These are phyloP conservation scores for Agraylea sexmaculata DNA, from an alignment of 1,140 invertebrate genomes.

Conservation along the genomic window DNA sequence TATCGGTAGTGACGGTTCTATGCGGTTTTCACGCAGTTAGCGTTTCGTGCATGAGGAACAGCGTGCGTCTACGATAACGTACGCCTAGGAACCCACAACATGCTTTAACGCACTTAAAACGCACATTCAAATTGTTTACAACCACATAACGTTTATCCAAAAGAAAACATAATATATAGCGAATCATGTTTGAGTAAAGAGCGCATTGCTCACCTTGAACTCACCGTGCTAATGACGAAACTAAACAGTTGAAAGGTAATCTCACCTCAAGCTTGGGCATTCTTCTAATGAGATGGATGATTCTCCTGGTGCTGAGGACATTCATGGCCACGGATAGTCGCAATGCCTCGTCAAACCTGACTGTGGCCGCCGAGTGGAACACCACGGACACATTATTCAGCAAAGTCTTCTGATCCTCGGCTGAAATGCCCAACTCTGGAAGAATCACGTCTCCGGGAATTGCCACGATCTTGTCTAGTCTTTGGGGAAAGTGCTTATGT, in stretches of 20 bases:
- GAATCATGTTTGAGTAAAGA: background rate
- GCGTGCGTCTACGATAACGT: no score
- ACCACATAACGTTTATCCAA: no score
- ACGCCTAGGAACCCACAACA: no score
- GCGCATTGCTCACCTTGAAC: no score
- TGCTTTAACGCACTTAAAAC: no score
- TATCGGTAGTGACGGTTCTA: no score
- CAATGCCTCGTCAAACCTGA: constrained; percentile 88
- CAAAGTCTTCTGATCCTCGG: constrained; percentile 30
- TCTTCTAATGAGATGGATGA: constrained; percentile 70
- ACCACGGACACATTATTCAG: constrained; percentile 65
- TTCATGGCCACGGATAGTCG: constrained; percentile 79
- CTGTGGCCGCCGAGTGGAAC: constrained; percentile 96
- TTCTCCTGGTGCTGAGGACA: constrained; percentile 68
- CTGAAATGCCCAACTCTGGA: constrained; percentile 45
- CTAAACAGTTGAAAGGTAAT: constrained; percentile 7
- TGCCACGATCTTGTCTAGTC: constrained; percentile 28
- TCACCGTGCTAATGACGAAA: no score
- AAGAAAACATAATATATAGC: no score
- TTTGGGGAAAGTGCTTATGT: constrained; percentile 24
- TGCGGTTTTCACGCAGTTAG: no score
- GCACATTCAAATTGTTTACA: no score
- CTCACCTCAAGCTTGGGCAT: constrained; percentile 70
- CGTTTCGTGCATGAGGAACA: no score
- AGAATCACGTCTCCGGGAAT: constrained; percentile 35